Base-by-base conservation (phyloP, 2,888 invertebrate genomes). In the Notodonta ziczac region DNA sequence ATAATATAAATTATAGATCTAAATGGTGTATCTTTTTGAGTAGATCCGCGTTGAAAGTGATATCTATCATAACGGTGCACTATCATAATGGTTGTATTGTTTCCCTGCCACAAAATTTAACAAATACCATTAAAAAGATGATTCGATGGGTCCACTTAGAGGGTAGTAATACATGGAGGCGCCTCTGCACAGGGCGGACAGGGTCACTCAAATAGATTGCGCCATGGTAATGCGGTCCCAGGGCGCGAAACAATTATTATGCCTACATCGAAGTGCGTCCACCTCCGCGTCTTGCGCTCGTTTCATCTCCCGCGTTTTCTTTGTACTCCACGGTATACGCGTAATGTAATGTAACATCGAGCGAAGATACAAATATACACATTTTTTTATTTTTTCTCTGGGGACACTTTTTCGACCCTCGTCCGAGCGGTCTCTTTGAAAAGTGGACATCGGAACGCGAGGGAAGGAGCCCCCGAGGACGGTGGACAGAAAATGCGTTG, bases 341-440 rank as follows among this genome's bases (percentile, higher is more conserved):
- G 85, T 87, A 86, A 88, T 84, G 88, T 80, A 81, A 82, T 83
- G 81, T 88, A 89, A 24, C 87, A 87, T 84, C 85, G 85, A 87
- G 82, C 84, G 85, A 86, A 88, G 87, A 88, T 88, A 91, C 91
- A 90, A 89, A 71, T 73, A 83, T 91, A 91, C 89, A 89, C 88
- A 86, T 93, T 90, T 92, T 91, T 93, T 90, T 90, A 87, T 93
- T 91, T 91, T 91, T 92, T 87, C 93, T 93, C 94, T 84, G 81
- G 94, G 94, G 94, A 93, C 93, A 91, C 90, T 92, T 93, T 92
- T 90, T 90, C 91, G 91, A 93, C 93, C 93, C 93, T 93, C 92
- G 93, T 93, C 93, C 93, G 89, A 90, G 91, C 93, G 91, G 92
- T 88, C 93, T 92, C 93, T 93, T 93, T 92, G 93, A 93, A 91